Base-by-base conservation (phyloP, 2,888 invertebrate species). In the Agrilus cyanescens region DNA sequence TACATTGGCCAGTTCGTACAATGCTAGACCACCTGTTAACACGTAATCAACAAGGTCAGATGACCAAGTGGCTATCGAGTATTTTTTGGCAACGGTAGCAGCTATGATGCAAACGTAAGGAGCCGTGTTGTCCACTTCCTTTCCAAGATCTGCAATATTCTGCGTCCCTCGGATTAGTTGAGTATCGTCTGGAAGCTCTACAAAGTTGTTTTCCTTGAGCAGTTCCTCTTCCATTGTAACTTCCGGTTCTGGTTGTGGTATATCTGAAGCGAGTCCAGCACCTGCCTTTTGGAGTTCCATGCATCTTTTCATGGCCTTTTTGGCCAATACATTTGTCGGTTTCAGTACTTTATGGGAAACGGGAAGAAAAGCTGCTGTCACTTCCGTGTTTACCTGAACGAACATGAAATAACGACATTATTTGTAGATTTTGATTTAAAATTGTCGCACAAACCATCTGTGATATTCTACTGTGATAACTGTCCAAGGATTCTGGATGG, bases 71-170 rank as follows among this genome's bases (percentile, higher is more conserved):
- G 71, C 63, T 1, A 76, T 66, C 0, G 67, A 50, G 49, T 75
- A 76, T 52, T 80, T 80, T 47, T 74, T 72, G 1, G 78, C 74
- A 6, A 78, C 72, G 1, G 77, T 74, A 1, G 72, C 65, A 0
- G 76, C 74, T 71, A 76, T 74, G n/a, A 76, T 71, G 12, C 75
- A 69, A 1, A 70, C 65, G 50, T 75, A 76, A 0, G 76, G 76
- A 1, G 76, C 61, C 14, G 70, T 60, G 40, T 41, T 47, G 13
- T 54, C 53, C 1, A 46, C 46, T 12, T 53, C 49, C 8, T 44
- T 40, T 4, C 60, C 61, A 20, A 55, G 55, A 20, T 52, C 47
- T 0, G 54, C 47, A 14, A 78, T 59, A n/a, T 70, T 66, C 1
- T 58, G 56, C 0, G 61, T 57, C 1, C 76, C 79, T 45, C 72